Evolutionary conservation across 2,888 invertebrate genomes (phyloP), one percentile per base, ranked within the genome.

Genomic region (Drosophila limbata): DNA sequence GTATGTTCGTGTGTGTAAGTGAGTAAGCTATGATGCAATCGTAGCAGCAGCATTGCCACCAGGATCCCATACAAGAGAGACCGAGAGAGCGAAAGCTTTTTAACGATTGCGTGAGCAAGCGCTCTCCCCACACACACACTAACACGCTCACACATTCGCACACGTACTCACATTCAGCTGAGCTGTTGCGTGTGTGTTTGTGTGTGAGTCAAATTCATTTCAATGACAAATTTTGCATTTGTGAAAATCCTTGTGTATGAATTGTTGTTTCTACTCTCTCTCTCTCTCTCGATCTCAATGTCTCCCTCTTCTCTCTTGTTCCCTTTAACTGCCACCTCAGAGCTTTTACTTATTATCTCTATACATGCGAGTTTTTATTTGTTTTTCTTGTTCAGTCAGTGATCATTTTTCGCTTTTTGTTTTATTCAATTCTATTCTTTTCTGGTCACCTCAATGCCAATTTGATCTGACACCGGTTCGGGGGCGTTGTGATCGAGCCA

Each of bases 371-470:
- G 42, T 56, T 59, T 67, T 61, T 67, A 40, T 65, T 59, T 62
- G 69, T 37, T 37, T 60, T 60, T 39, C 39, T 52, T 57, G 39
- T 45, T 53, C 42, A 11, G 25, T 17, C 50, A 69, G 84, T 81
- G 86, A 89, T 86, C 87, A 85, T 77, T 87, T 87, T 89, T 87
- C 88, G 85, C 57, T 77, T 57, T 76, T 77, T 87, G 69, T 79
- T 89, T 82, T 83, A 84, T 84, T 86, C 59, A 69, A 69, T 76
- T 86, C 59, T 73, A 69, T 76, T 78, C 65, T 83, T 76, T 83
- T 83, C 88, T 87, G 82, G 82, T 74, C 85, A 86, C 79, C 88
- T 87, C 87, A 83, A 77, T 82, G 89, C 85, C 85, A 85, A 87
- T 89, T 81, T 77, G 80, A 81, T 76, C 84, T 90, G 77, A 79